Evolutionary conservation across 2,113 vertebrate species (phyloP), one percentile per base, ranked within the genome.

Genomic region (Bos indicus): DNA sequence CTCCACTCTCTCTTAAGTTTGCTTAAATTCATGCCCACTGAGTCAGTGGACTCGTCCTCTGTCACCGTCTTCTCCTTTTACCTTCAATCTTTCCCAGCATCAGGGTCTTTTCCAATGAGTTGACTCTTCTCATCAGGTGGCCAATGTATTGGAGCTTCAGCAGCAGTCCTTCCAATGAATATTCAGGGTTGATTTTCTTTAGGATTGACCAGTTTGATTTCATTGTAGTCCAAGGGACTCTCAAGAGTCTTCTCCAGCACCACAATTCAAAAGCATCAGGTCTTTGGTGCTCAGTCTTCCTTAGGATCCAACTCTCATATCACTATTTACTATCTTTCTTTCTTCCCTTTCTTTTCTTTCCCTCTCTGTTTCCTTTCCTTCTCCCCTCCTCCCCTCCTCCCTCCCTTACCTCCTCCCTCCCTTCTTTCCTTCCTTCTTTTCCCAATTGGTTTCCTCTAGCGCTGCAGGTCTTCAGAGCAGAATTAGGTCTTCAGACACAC

Each of bases 351-450:
- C 59, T 62, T 48, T 33, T n/a, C 11, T 51, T 21, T 26, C 30
- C 40, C 30, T 19, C 52, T 40, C 21, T 25, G 30, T 6, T n/a
- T 82, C 19, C 3, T 33, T 7, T 17, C 56, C 19, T 10, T 26
- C 43, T 19, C 9, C 33, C 16, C 16, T 3, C 6, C 21, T 5
- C 15, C 14, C 1, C 4, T 5, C 8, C 5, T 21, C 28, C 1
- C 4, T 12, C 11, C 43, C 5, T 15, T 26, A 15, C 19, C 15
- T 51, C 13, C 25, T 30, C 43, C 28, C 16, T 23, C 33, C 26
- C 0, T 36, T 2, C 8, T 0, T 84, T 23, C 21, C 8, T 40
- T 11, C 11, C 23, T 43, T 64, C 19, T 26, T 52, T 52, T 84
- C 30, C 48, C 30, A 59, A 0, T 52, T 28, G 9, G n/a, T 54